Percentiles rank a stretch among this genome's conserved stretches.
Conservation (phyloP, 2,113 vertebrate genomes). For the Aptenodytes forsteri region DNA sequence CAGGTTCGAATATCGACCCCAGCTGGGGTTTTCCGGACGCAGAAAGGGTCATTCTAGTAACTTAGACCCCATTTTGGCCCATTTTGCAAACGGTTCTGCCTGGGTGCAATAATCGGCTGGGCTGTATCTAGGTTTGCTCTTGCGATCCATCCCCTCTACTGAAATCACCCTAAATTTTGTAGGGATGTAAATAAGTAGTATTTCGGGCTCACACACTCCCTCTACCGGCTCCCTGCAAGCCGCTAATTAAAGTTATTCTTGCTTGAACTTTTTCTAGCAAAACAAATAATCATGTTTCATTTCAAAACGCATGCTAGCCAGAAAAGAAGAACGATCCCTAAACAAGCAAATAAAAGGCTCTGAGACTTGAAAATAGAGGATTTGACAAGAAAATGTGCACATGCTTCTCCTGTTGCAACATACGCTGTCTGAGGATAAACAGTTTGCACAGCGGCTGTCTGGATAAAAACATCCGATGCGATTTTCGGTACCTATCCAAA, state of each 20-base stretch:
- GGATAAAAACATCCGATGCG: background rate
- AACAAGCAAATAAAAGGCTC: background rate
- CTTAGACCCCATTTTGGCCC: too few relatives aligned
- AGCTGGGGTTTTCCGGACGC: accelerated
- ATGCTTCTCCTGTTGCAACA: background rate
- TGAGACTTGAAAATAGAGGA: background rate
- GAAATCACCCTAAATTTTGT: accelerated
- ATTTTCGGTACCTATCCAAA: background rate
- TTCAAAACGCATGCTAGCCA: background rate
- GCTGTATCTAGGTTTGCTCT: background rate
- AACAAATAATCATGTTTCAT: background rate
- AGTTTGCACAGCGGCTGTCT: background rate
- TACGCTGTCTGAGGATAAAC: accelerated
- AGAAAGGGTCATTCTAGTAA: background rate
- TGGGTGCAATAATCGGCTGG: accelerated
- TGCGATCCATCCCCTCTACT: background rate
- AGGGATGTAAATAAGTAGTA: accelerated
- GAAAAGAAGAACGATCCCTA: background rate
- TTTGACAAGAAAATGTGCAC: background rate
- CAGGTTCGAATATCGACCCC: background rate
- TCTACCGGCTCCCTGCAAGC: background rate
- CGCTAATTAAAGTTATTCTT: background rate
- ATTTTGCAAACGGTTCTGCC: background rate
- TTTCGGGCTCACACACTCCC: background rate
- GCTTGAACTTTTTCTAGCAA: background rate